Evolutionary conservation across 64 coral and sea anemone genomes (phyloP).

Genomic region (Actinia equina): DNA sequence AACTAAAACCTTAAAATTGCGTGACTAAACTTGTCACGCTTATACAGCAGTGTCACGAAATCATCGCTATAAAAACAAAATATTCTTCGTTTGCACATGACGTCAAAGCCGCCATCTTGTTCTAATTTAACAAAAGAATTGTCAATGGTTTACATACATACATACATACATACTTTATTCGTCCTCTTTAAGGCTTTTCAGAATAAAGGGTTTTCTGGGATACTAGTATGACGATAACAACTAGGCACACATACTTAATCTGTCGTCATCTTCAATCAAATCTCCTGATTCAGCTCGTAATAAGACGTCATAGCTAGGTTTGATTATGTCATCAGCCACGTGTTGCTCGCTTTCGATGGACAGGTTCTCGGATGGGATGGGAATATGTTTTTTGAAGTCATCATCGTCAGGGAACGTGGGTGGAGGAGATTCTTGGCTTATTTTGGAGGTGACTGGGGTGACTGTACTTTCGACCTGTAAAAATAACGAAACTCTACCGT

Average conservation of each 20-base stretch:
- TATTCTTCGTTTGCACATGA: no score
- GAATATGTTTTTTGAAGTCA: conserved; percentile 50
- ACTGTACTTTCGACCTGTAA: not conserved
- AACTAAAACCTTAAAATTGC: not conserved
- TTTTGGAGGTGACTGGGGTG: not conserved
- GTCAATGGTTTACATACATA: no score
- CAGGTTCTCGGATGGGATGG: conserved; percentile 56
- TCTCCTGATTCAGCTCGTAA: not conserved
- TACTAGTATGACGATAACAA: no score
- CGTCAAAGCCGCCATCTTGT: no score
- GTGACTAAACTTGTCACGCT: no score
- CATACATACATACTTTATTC: no score
- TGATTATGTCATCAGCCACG: not conserved
- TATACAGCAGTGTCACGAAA: no score
- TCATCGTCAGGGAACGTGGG: conserved; percentile 23
- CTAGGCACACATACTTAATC: not conserved
- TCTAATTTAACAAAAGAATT: no score
- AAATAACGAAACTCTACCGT: not conserved
- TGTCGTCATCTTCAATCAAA: not conserved
- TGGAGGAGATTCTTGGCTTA: not conserved
- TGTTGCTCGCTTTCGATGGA: not conserved
- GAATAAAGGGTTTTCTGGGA: no score
- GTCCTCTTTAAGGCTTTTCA: no score
- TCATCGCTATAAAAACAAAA: not conserved
- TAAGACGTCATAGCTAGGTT: not conserved